Conservation (phyloP, 2,113 vertebrate species). For the Aythya baeri region DNA sequence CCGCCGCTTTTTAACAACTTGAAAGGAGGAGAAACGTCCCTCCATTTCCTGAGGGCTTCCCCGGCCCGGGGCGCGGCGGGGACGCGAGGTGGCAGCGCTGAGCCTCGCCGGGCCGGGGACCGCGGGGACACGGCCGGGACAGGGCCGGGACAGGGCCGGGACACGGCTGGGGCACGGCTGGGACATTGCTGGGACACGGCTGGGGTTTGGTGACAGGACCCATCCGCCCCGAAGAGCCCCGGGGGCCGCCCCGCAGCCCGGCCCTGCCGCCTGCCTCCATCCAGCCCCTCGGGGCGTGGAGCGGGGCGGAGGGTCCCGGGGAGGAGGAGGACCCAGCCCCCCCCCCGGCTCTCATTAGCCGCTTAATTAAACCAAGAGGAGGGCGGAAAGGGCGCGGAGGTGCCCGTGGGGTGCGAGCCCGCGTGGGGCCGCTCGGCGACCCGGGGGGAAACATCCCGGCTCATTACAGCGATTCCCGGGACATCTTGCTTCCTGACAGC, state of each 20-base stretch:
- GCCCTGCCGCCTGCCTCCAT: neutral
- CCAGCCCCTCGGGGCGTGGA: no score
- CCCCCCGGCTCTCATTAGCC: neutral
- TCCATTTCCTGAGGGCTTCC: neutral
- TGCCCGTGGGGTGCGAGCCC: neutral
- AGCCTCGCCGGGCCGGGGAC: constrained; percentile 70
- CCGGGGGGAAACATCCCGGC: neutral
- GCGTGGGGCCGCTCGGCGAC: neutral
- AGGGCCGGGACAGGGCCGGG: neutral
- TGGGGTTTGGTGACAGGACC: neutral
- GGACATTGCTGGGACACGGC: neutral
- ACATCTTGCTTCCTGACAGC: neutral
- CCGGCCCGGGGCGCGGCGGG: neutral
- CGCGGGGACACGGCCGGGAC: neutral
- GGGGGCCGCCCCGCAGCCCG: neutral
- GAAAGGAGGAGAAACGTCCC: neutral
- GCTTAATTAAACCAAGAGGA: neutral
- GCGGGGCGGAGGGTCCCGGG: no score
- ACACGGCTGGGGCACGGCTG: no score
- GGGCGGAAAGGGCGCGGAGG: neutral
- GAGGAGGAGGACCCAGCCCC: no score
- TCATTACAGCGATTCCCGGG: neutral
- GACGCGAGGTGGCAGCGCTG: constrained; percentile 94
- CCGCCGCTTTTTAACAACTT: neutral
- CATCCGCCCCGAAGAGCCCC: neutral